Evolutionary conservation across 2,113 vertebrate genomes (phyloP), one percentile per base, ranked within the genome.

Genomic region (Lonchura striata): DNA sequence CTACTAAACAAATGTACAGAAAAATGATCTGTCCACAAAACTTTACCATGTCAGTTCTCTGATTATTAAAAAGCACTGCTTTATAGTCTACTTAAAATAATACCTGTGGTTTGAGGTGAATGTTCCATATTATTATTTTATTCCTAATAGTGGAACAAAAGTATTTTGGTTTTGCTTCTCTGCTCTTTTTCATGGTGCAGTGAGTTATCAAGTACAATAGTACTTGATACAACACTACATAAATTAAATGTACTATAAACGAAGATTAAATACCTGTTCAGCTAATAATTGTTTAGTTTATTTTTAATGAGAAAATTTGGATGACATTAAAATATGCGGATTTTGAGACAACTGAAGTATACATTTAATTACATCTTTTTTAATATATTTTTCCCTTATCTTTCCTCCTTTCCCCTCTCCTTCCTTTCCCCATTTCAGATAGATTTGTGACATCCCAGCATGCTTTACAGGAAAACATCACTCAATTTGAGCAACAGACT

Each of bases 381-480:
- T 37, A 30, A 31, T 63, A 66, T 35, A 46, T 68, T 82, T 75
- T 90, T 57, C 90, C 28, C 2, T 52, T 21, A 14, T 18, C 4
- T 42, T 16, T 15, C 9, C 3, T 9, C 5, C 8, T 50, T 88
- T 35, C 8, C 13, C 19, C 6, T 75, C 8, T 8, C 25, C 6
- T 56, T 39, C 13, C 14, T 61, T 82, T 78, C 37, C 60, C 69
- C 41, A 59, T 93, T 91, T 97, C 94, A 99, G 99, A 99, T 94
- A 98, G 98, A 15, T 99, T 98, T 96, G 99, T 99, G 96, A 98
- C 98, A 44, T 96, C 98, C 31, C 98, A 99, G 59, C 98, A 99
- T 97, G 49, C 98, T 92, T 96, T 99, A 82, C 98, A 98, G 80
- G 98, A 98, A 86, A 99, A 98, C 86, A 99, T 99, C 68, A 96